phyloP scores from a whole-genome alignment of 2,888 invertebrate species.

The Ryuthela nishihirai region DNA sequence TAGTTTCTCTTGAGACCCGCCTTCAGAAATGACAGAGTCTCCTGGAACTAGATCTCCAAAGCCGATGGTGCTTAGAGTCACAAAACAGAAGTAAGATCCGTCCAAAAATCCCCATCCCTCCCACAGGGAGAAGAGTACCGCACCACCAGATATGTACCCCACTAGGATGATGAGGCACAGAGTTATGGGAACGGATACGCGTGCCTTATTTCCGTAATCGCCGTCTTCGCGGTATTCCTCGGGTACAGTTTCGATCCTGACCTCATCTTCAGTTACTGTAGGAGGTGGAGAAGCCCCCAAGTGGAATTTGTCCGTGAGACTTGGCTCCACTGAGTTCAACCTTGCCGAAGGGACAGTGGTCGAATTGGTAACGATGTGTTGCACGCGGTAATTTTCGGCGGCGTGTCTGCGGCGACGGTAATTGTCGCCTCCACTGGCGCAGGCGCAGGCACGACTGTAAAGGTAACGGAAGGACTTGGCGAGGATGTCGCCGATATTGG shows the following conservation, averaged over 20 bases:
- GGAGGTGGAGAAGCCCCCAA: slow-evolving; percentile 74
- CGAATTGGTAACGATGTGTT: slow-evolving; percentile 41
- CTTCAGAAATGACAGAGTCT: slow-evolving; percentile 42
- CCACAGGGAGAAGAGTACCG: slow-evolving; percentile 85
- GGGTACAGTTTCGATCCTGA: slow-evolving; percentile 42
- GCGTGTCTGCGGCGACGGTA: slow-evolving; percentile 4
- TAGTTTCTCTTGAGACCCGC: slow-evolving; percentile 44
- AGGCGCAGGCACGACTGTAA: slow-evolving; percentile 41
- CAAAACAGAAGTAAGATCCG: slow-evolving; percentile 93
- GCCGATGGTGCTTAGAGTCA: slow-evolving; percentile 86
- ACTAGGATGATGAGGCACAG: slow-evolving; percentile 86
- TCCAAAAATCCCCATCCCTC: slow-evolving; percentile 89
- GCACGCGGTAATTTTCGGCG: slow-evolving; percentile 38
- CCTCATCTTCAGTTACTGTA: slow-evolving; percentile 55
- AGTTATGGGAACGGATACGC: slow-evolving; percentile 83
- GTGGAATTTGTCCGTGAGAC: slow-evolving; percentile 33
- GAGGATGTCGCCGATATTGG: slow-evolving; percentile 79
- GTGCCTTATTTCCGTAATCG: slow-evolving; percentile 49
- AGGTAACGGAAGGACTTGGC: slow-evolving; percentile 43
- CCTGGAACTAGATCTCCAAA: slow-evolving; percentile 83
- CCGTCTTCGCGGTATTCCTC: slow-evolving; percentile 57
- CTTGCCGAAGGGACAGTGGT: slow-evolving; percentile 35
- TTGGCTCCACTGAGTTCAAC: slow-evolving; percentile 24
- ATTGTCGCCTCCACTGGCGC: slow-evolving; percentile 58
- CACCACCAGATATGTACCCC: slow-evolving; percentile 82